Conservation (phyloP, 2,797 vertebrate genomes). For the Okamejei kenojei region DNA sequence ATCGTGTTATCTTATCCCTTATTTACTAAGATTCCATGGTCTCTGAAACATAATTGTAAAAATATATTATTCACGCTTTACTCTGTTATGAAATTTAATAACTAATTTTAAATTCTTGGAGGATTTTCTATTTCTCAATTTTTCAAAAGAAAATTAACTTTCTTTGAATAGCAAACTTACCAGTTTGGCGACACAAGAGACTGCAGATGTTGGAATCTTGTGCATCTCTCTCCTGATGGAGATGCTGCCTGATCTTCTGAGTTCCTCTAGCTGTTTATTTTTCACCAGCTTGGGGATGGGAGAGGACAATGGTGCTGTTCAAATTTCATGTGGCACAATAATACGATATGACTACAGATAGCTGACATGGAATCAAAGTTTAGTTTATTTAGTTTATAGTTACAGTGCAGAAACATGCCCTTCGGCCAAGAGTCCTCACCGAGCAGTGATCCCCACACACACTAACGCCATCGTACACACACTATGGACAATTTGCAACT, state of each 20-base stretch:
- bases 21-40: background rate
- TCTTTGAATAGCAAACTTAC: background rate
- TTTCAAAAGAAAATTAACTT: background rate
- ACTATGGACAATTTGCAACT: too few relatives aligned
- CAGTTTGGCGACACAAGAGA: too few relatives aligned
- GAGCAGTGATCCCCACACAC: too few relatives aligned
- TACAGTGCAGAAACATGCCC: too few relatives aligned
- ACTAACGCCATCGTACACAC: too few relatives aligned
- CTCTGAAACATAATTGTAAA: background rate
- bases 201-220: too few relatives aligned
- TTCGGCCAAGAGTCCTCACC: too few relatives aligned
- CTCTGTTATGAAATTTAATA: background rate
- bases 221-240: too few relatives aligned
- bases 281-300: too few relatives aligned
- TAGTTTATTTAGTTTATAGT: background rate
- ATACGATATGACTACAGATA: background rate
- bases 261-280: too few relatives aligned
- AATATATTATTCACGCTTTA: background rate
- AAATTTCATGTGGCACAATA: background rate
- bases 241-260: too few relatives aligned
- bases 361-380: background rate
- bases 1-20: background rate
- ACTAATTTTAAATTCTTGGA: background rate
- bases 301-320: background rate
- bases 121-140: background rate